Conservation (phyloP, 2,113 vertebrate species). For the Hepsetus odoe region DNA sequence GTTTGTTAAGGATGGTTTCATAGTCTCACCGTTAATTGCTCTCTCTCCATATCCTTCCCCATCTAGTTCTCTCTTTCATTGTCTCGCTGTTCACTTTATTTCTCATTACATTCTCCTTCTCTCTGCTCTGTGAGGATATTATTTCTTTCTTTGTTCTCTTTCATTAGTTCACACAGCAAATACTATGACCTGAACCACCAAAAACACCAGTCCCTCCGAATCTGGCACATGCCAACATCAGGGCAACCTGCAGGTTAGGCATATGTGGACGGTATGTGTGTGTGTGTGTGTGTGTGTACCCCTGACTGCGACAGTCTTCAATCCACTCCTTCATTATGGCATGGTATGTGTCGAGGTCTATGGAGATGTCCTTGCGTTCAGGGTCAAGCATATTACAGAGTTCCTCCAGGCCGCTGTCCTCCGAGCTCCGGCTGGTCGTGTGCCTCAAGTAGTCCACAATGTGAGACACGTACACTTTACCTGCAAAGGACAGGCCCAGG, state of each 20-base stretch:
- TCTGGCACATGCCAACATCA: background rate
- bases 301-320: slow-evolving; percentile 77
- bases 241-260: too few relatives aligned
- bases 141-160: too few relatives aligned
- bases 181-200: too few relatives aligned
- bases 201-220: background rate
- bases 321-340: slow-evolving; percentile 87
- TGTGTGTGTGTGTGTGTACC: slow-evolving; percentile 72
- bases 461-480: slow-evolving; percentile 86
- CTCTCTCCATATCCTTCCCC: too few relatives aligned
- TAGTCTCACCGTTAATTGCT: too few relatives aligned
- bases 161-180: too few relatives aligned
- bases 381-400: slow-evolving; percentile 89
- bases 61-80: too few relatives aligned
- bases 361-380: slow-evolving; percentile 79
- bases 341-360: slow-evolving; percentile 85
- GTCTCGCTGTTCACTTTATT: too few relatives aligned
- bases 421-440: slow-evolving; percentile 77
- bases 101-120: too few relatives aligned
- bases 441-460: slow-evolving; percentile 85
- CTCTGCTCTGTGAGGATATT: too few relatives aligned
- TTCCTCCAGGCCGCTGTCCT: slow-evolving; percentile 84
- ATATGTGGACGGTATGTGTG: too few relatives aligned
- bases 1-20: too few relatives aligned
- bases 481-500: slow-evolving; percentile 60